Percentiles rank a stretch among this genome's conserved stretches.
Evolutionary conservation across 2,113 vertebrate species (phyloP).

Genomic region (Cryptotis parvus): DNA sequence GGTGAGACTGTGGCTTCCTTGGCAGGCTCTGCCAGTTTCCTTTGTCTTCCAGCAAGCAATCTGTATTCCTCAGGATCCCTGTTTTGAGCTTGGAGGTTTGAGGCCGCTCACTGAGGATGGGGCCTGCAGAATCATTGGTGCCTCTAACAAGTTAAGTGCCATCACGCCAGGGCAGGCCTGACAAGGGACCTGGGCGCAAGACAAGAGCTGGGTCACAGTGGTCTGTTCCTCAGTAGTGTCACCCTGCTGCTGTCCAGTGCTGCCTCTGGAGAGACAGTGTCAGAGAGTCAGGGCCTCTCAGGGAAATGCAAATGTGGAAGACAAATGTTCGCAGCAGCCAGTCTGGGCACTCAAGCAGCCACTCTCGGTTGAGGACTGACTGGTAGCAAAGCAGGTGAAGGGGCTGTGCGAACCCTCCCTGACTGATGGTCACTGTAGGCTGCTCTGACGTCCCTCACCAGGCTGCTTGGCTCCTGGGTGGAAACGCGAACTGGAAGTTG

Average conservation of each 20-base stretch:
- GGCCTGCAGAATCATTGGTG: slow-evolving; percentile 61
- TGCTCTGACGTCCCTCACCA: neutral
- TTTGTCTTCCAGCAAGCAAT: slow-evolving; percentile 71
- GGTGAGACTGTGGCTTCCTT: slow-evolving; percentile 62
- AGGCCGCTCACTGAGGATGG: slow-evolving; percentile 69
- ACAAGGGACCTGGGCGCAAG: slow-evolving; percentile 60
- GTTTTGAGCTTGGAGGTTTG: slow-evolving; percentile 64
- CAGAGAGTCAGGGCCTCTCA: slow-evolving; percentile 28
- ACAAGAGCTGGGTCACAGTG: slow-evolving; percentile 73
- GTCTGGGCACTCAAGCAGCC: slow-evolving; percentile 9
- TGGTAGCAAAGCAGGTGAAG: neutral
- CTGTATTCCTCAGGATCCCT: slow-evolving; percentile 71
- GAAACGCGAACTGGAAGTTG: neutral
- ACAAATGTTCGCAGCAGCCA: slow-evolving; percentile 54
- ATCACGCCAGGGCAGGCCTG: neutral
- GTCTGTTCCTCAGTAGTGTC: slow-evolving; percentile 64
- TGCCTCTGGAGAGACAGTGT: slow-evolving; percentile 61
- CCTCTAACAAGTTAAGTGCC: slow-evolving; percentile 46
- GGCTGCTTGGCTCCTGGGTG: neutral
- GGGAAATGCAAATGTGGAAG: slow-evolving; percentile 54
- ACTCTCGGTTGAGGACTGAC: neutral
- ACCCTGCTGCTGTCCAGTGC: slow-evolving; percentile 29
- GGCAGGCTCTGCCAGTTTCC: slow-evolving; percentile 70
- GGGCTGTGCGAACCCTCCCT: neutral
- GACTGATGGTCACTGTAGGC: neutral